A percentile compares a stretch with the other conserved stretches of the same genome.
These are phyloP conservation scores for Antechinus stuartii DNA, from an alignment of 2,113 vertebrate genomes.

Conservation along the genomic window DNA sequence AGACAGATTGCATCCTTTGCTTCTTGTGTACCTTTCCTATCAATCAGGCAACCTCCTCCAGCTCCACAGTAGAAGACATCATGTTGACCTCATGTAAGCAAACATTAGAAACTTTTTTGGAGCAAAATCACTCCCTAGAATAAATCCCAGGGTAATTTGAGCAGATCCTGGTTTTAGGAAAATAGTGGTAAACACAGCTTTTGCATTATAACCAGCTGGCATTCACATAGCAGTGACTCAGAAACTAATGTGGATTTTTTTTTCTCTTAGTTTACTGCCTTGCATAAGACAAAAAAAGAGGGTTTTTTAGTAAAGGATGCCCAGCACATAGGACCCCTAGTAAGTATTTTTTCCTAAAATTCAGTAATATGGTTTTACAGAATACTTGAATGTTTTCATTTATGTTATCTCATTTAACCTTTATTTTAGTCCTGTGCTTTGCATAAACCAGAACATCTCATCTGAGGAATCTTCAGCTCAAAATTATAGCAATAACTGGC, in stretches of 20 bases:
- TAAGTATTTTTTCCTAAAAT: not conserved
- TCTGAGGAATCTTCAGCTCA: not conserved
- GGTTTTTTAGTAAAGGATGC: not conserved
- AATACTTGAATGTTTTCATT: not conserved
- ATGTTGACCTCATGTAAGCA: not conserved
- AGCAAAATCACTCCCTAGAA: not conserved
- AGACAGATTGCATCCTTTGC: not conserved
- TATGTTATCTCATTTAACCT: not conserved
- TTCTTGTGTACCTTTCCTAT: not conserved
- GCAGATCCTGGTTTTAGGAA: slow-evolving; percentile 3
- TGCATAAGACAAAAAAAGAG: not conserved
- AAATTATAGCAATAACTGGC: not conserved
- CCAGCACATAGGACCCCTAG: not conserved
- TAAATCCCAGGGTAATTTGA: not conserved
- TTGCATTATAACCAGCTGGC: not conserved
- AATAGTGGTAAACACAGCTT: not conserved
- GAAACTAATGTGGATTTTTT: not conserved
- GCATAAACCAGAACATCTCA: not conserved
- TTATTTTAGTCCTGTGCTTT: not conserved
- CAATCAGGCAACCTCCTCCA: not conserved
- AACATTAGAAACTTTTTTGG: not conserved
- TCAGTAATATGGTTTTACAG: not conserved
- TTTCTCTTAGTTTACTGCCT: not conserved
- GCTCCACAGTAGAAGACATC: not conserved
- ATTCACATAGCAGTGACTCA: not conserved